Evolutionary conservation across 2,113 vertebrate genomes (phyloP), one percentile per base, ranked within the genome.

Genomic region (Arothron firmamentum): DNA sequence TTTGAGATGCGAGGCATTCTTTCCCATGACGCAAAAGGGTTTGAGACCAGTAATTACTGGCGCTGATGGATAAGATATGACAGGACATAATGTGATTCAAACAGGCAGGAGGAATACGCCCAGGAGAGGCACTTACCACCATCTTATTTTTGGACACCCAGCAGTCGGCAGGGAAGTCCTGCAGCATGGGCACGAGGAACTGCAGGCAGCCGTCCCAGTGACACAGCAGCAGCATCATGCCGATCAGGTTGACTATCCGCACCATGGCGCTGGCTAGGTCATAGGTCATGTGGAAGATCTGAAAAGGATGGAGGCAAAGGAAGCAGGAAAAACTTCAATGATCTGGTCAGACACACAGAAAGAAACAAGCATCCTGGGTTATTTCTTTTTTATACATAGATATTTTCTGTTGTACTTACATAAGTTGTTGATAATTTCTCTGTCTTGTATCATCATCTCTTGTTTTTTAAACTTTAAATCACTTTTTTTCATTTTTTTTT

Each of bases 221-320:
- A 70, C 97, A 99, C 8, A 99, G 92, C 82, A 99, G 88, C 15
- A 99, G 90, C 97, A 99, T 99, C 97, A 99, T 99, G 49, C 95
- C 96, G 0, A 98, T 98, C 75, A 99, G 90, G 86, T 98, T 99
- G 51, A 98, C 87, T 20, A 99, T 98, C 62, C 96, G 90, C 72
- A 98, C 90, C 90, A 98, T 96, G 0, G 96, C 96, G 0, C 95
- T 98, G 66, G 96, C 96, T 81, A 99, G 92, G 90, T 98, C 96
- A 17, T 99, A 98, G 79, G 97, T 99, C 96, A 99, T 99, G 88
- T 98, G 96, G 89, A 99, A 99, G 83, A 98, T 99, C 96, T 99
- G 89, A n/a, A 6, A n/a, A 45, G 38, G 25, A 6, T 18, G 50
- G 20, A 70, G 31, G 77, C 21, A 53, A 56, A 59, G 52, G 6